These are phyloP conservation scores for Gymnodraco acuticeps DNA, from an alignment of 2,797 vertebrate species.

Conservation along the genomic window DNA sequence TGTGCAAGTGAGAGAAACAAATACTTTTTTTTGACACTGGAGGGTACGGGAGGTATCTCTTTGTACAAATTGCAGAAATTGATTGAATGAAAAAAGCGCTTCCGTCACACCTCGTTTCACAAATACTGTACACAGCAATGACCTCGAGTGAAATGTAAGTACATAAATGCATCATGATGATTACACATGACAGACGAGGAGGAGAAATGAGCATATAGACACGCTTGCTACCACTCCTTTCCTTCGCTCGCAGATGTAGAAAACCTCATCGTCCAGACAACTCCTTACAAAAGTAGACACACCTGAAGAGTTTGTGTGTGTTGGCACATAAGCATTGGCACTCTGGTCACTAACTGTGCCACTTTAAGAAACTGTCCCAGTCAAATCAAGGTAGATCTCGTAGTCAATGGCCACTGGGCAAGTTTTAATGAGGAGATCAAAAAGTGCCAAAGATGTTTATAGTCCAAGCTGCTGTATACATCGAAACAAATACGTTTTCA, in stretches of 20 bases:
- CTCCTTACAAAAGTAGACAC: slow-evolving; percentile 54
- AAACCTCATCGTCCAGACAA: slow-evolving; percentile 44
- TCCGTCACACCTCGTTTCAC: slow-evolving; percentile 61
- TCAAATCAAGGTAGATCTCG: slow-evolving; percentile 61
- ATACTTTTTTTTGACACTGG: slow-evolving; percentile 73
- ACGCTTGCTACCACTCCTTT: slow-evolving; percentile 70
- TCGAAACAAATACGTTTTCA: slow-evolving; percentile 42
- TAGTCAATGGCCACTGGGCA: slow-evolving; percentile 50
- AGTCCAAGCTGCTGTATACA: slow-evolving; percentile 65
- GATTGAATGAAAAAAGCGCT: slow-evolving; percentile 67
- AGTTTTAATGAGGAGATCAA: slow-evolving; percentile 41
- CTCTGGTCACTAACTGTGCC: slow-evolving; percentile 54
- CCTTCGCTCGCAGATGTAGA: slow-evolving; percentile 37
- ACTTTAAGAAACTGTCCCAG: slow-evolving; percentile 48
- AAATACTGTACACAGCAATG: slow-evolving; percentile 58
- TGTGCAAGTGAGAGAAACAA: slow-evolving; percentile 83
- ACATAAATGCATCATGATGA: slow-evolving; percentile 52
- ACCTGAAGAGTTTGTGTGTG: slow-evolving; percentile 38
- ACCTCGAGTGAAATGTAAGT: slow-evolving; percentile 51
- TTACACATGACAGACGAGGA: slow-evolving; percentile 52
- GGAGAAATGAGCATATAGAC: slow-evolving; percentile 47
- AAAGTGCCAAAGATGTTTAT: slow-evolving; percentile 60
- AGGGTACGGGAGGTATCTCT: slow-evolving; percentile 72
- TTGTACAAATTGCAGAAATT: slow-evolving; percentile 80
- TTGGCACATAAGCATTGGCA: slow-evolving; percentile 66